Evolutionary conservation across 1,140 invertebrate species (phyloP), one percentile per base, ranked within the genome.

Genomic region (Solen grandis): DNA sequence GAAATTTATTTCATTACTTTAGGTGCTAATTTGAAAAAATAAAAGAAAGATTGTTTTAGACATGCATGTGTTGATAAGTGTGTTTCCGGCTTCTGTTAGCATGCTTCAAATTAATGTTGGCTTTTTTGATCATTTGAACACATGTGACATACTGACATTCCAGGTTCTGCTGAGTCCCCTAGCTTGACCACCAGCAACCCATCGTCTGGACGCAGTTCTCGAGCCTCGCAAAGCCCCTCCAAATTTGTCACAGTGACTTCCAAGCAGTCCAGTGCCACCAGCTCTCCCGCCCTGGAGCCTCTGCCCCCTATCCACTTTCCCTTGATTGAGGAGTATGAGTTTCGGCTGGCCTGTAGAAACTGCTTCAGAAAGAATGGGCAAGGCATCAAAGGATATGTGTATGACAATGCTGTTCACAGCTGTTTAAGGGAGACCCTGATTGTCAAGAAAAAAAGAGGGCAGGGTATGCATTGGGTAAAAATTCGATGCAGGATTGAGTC

Each of bases 351-450:
- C 5, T 90, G 89, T 78, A 60, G 62, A 19, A 46, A 73, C 35
- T 90, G 88, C 62, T 88, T 88, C 73, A 46, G 84, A 4, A 90
- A 90, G 63, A 82, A 72, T 60, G 86, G 88, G 14, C 88, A 90
- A 65, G 89, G 89, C 22, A 63, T 83, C 16, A 83, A 85, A 60
- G 89, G 87, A 13, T 76, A 76, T 33, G 33, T 57, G 13, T 72
- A 57, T 16, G 52, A 59, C 35, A 82, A 84, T 55, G 57, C 70
- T 3, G 19, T 38, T 16, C 89, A 90, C 80, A 74, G 25, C 1
- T 90, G 89, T 87, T n/a, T 29, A 10, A 81, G 85, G 52, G 84
- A 90, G 54, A 33, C 86, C 16, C 70, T 90, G 10, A 57, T 90
- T 31, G 69, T 90, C 27, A 84, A 84, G 63, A 52, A 78, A 27